Evolutionary conservation across 2,888 invertebrate genomes (phyloP), one percentile per base, ranked within the genome.

Genomic region (Orthonychiurus folsomi): DNA sequence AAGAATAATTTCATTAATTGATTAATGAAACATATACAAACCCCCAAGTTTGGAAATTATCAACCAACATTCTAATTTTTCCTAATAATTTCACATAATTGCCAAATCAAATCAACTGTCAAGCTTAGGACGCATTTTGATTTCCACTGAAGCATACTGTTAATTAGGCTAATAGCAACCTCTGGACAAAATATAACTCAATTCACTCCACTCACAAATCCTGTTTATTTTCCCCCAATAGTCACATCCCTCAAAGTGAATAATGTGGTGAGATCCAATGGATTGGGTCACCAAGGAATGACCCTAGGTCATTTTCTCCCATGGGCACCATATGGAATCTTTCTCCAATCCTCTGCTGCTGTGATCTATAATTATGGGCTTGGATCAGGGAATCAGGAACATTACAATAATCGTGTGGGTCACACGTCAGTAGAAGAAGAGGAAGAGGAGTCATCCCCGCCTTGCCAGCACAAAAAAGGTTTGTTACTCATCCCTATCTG

Each of bases 261-360:
- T 37, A 9, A 5, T 37, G 37, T 37, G 37, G 15, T 15, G 37
- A 37, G 37, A 37, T 9, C 5, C 15, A 15, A 15, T 5, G 37
- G 15, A 9, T 15, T 9, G 5, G 15, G 37, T 37, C 37, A 37
- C 37, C 5, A 5, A 37, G 37, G 37, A 15, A 37, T 37, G 37
- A 37, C 37, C 37, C 15, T 37, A 37, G 37, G 52, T 52, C 52
- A 52, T 59, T 61, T 54, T 23, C 56, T 62, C 52, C 64, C 64
- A 20, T 67, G 67, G 67, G 59, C 62, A 52, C 63, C 67, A 18
- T 67, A 65, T 60, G 60, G 63, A 24, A 63, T 67, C 28, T 65
- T 67, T 50, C 56, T 65, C 56, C 67, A 65, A 54, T 65, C 66
- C 15, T 50, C 64, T 3, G 20, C 56, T 3, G 20, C 56, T 3